A percentile compares a stretch with the other conserved stretches of the same genome.
Evolutionary conservation across 64 coral and sea anemone genomes (phyloP).

Genomic region (Orbicella faveolata): DNA sequence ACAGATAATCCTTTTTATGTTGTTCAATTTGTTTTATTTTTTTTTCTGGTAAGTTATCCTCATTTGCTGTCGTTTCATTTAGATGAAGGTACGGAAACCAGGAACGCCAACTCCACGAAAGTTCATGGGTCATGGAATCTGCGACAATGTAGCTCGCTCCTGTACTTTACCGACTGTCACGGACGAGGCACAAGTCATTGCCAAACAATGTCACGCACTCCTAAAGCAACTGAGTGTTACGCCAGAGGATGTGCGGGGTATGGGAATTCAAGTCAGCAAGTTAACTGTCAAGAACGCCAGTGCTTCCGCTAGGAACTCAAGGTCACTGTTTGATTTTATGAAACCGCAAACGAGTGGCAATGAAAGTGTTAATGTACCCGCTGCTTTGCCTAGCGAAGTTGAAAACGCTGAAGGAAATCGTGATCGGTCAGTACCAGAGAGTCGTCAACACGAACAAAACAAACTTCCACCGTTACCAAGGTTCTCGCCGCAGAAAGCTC

Average conservation of each 20-base stretch:
- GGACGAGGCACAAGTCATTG: conserved; percentile 70
- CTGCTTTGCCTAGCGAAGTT: background rate
- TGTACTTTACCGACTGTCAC: conserved; percentile 62
- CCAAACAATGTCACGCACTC: conserved; percentile 70
- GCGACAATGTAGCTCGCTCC: conserved; percentile 94
- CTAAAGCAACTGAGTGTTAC: conserved; percentile 70
- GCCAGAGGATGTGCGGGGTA: conserved; percentile 79
- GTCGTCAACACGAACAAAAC: conserved; percentile 6
- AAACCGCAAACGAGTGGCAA: conserved; percentile 13
- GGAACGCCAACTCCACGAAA: conserved; percentile 85
- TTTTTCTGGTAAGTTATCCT: background rate
- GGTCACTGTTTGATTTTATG: conserved; percentile 42
- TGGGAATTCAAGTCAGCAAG: conserved; percentile 96
- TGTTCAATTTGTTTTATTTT: background rate
- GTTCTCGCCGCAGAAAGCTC: conserved; percentile 43
- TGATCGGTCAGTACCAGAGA: background rate
- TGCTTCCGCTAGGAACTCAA: conserved; percentile 34
- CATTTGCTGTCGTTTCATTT: background rate
- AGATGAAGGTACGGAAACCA: conserved; percentile 90
- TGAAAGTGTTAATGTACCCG: background rate
- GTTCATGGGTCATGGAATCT: conserved; percentile 99
- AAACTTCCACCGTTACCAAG: conserved; percentile 75
- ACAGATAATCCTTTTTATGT: background rate
- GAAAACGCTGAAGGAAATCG: conserved; percentile 1
- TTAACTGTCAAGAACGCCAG: conserved; percentile 34